Conservation (phyloP, 1,140 invertebrate genomes). For the Drosophila kanapiae region DNA sequence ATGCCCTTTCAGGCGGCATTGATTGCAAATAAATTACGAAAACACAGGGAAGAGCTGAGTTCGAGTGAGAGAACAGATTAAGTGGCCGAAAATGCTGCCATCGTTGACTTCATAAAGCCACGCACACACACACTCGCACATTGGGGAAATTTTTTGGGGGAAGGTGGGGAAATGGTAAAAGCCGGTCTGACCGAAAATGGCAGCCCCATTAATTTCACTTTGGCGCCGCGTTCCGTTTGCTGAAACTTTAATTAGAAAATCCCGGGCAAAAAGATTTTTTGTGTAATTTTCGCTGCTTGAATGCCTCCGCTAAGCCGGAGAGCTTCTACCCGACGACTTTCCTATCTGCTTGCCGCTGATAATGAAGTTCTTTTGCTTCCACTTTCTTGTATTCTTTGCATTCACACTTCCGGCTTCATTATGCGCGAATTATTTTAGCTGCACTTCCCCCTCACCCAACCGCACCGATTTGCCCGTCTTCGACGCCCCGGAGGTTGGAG, state of each 20-base stretch:
- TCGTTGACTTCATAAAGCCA: slow-evolving; percentile 70
- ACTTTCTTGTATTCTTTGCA: slow-evolving; percentile 70
- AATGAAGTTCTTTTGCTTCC: slow-evolving; percentile 76
- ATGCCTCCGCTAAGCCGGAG: slow-evolving; percentile 42
- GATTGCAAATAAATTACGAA: slow-evolving; percentile 82
- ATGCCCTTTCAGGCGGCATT: slow-evolving; percentile 76
- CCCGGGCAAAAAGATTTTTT: slow-evolving; percentile 66
- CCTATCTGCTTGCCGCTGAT: slow-evolving; percentile 52
- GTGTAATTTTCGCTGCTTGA: slow-evolving; percentile 73
- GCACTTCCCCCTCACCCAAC: slow-evolving; percentile 49
- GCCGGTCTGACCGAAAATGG: slow-evolving; percentile 35
- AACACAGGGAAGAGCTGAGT: slow-evolving; percentile 23
- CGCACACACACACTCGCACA: slow-evolving; percentile 8
- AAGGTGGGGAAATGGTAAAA: slow-evolving; percentile 10
- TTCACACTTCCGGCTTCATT: slow-evolving; percentile 83
- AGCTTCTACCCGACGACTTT: slow-evolving; percentile 11
- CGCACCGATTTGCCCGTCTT: slow-evolving; percentile 9
- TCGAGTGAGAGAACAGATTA: slow-evolving; percentile 63
- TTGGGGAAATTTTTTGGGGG: neutral
- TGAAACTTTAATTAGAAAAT: slow-evolving; percentile 83
- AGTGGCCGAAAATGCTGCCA: slow-evolving; percentile 59
- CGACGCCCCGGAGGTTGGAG: slow-evolving; percentile 21
- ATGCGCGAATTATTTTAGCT: slow-evolving; percentile 82
- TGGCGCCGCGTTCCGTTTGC: slow-evolving; percentile 64
- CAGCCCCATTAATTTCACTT: slow-evolving; percentile 80